Conservation (phyloP, 2,797 vertebrate species). For the Cyprinodon diabolis region DNA sequence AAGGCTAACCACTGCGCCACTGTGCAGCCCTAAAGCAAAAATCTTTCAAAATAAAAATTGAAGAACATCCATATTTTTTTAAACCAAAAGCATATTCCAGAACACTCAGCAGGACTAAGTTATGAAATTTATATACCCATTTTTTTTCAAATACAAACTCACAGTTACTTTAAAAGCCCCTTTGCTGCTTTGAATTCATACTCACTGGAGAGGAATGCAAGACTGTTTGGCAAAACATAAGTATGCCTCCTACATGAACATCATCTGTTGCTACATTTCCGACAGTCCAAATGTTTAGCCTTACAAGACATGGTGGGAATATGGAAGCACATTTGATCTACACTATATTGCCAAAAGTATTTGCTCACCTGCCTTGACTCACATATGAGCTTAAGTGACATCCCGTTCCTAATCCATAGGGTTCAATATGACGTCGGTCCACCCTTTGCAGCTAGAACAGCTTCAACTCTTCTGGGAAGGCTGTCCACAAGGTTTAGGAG, state of each 20-base stretch:
- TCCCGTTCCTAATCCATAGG: too few species aligned
- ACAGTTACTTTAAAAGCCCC: conserved; percentile 36
- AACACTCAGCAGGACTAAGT: conserved; percentile 6
- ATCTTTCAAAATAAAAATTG: conserved; percentile 1
- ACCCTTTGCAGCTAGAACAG: too few species aligned
- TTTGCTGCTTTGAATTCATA: conserved; percentile 41
- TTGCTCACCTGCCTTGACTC: too few species aligned
- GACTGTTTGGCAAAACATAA: conserved; percentile 52
- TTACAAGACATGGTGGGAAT: conserved; percentile 29
- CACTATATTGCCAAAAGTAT: too few species aligned
- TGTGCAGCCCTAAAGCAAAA: neutral
- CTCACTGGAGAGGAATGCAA: conserved; percentile 45
- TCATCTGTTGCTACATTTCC: conserved; percentile 57
- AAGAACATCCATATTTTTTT: conserved; percentile 13
- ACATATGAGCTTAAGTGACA: too few species aligned
- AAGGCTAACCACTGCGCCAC: too few species aligned
- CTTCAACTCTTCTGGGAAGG: too few species aligned
- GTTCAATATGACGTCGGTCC: too few species aligned
- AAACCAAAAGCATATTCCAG: conserved; percentile 8
- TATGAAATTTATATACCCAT: conserved; percentile 19
- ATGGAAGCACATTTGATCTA: too few species aligned
- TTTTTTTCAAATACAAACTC: conserved; percentile 29
- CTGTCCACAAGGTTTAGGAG: too few species aligned
- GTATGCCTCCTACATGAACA: conserved; percentile 41
- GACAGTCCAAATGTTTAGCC: conserved; percentile 35